phyloP scores from a whole-genome alignment of 2,888 invertebrate species.

The Drosophila kuntzei region DNA sequence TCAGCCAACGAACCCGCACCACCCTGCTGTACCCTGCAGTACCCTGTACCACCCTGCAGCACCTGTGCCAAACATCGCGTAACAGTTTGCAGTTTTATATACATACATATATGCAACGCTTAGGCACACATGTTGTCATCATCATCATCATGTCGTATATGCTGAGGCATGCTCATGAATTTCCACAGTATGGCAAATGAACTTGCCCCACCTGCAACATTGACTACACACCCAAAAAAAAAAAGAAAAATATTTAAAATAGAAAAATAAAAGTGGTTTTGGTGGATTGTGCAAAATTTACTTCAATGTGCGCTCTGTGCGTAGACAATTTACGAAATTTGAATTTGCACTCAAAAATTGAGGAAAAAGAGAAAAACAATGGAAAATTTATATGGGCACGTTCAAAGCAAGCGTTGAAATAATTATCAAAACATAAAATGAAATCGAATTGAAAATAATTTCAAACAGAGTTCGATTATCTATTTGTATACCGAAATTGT shows the following conservation, averaged over 20 bases:
- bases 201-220: slow-evolving; percentile 51
- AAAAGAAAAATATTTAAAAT: slow-evolving; percentile 3
- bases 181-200: slow-evolving; percentile 63
- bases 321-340: slow-evolving; percentile 35
- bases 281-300: slow-evolving; percentile 27
- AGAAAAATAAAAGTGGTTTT: slow-evolving; percentile 3
- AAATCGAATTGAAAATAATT: slow-evolving; percentile 19
- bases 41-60: slow-evolving; percentile 1
- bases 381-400: not conserved
- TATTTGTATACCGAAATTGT: slow-evolving; percentile 33
- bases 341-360: not conserved
- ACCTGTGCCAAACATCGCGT: slow-evolving; percentile 29
- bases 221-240: slow-evolving; percentile 9
- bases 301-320: slow-evolving; percentile 21
- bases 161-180: slow-evolving; percentile 69
- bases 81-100: slow-evolving; percentile 44
- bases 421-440: not conserved
- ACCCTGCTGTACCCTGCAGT: not conserved
- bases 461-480: slow-evolving; percentile 16
- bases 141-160: slow-evolving; percentile 12
- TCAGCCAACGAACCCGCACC: not conserved
- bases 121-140: slow-evolving; percentile 69
- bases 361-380: not conserved
- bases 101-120: slow-evolving; percentile 22
- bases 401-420: not conserved